Base-by-base conservation (phyloP, 2,797 vertebrate genomes). In the Acipenser ruthenus region DNA sequence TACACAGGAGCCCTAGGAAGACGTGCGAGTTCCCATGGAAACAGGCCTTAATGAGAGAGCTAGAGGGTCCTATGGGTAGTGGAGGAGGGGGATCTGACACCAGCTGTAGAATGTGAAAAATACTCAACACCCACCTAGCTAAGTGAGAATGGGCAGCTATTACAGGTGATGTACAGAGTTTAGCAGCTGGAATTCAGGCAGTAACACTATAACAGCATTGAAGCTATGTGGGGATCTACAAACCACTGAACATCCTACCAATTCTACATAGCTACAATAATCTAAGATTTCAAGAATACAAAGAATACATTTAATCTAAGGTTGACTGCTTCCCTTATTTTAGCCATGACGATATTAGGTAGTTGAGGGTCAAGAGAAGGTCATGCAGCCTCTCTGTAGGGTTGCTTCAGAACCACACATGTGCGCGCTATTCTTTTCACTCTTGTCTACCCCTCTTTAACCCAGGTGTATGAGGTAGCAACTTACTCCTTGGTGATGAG, bases 401-500 rank as follows among this genome's bases (percentile, higher is more conserved):
- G 37, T 37, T 37, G 37, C 3, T 0, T 37, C 5, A 37, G 37
- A 37, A 37, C 37, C 37, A 37, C 37, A 37, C 37, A 37, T 37
- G 37, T 37, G 37, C 37, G 5, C 37, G 37, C 37, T 37, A 4
- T 37, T 37, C 37, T 37, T 37, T 37, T 37, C 37, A 37, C 37
- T 4, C 51, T 9, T 49, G 6, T 8, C n/a, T 18, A 50, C 11
- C 10, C 61, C 51, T 3, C 1, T 8, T 6, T 12, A 6, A 50
- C 2, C 18, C 62, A 48, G 63, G 52, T 10, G 60, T 48, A 65
- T 37, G 13, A 2, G 9, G 12, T 5, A 56, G 52, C 6, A 37
- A 91, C 94, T 73, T 87, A 99, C 96, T 98, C 96, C 77, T 99
- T 99, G 48, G 95, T 99, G 81, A 98, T 90, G 72, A 97, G 87